A percentile compares a stretch with the other conserved stretches of the same genome.
phyloP scores from a whole-genome alignment of 64 coral and sea anemone genomes.

The Montipora efflorescens region DNA sequence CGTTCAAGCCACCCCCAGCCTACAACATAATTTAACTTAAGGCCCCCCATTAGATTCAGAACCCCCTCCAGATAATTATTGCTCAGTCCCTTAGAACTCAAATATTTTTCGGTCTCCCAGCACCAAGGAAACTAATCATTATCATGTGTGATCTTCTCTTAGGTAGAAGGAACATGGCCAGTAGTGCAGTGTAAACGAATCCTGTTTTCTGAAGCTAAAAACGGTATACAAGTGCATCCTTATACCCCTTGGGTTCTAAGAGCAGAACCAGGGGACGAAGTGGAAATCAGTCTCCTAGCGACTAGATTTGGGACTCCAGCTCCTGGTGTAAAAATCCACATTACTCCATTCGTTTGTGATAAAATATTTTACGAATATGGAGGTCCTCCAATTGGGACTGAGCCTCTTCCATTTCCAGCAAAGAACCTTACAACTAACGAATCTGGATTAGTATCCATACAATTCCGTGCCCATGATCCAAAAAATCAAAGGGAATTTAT shows the following conservation, averaged over 20 bases:
- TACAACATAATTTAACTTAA: too few relatives aligned
- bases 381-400: neutral
- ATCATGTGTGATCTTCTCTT: neutral
- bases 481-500: slow-evolving; percentile 6
- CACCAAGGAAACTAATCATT: neutral
- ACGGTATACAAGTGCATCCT: slow-evolving; percentile 45
- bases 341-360: neutral
- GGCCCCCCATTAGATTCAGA: too few relatives aligned
- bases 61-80: too few relatives aligned
- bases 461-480: slow-evolving; percentile 5
- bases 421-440: neutral
- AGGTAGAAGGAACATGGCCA: slow-evolving; percentile 45
- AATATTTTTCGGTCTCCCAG: too few relatives aligned
- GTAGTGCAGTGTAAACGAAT: slow-evolving; percentile 36
- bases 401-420: neutral
- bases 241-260: slow-evolving; percentile 2
- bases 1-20: too few relatives aligned
- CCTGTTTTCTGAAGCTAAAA: slow-evolving; percentile 32
- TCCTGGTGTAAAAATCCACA: neutral
- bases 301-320: slow-evolving; percentile 45
- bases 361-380: slow-evolving; percentile 35
- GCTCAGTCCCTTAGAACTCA: too few relatives aligned
- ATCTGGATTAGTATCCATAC: slow-evolving; percentile 8
- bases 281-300: slow-evolving; percentile 5
- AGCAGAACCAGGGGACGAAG: slow-evolving; percentile 2